Evolutionary conservation across 2,888 invertebrate species (phyloP), one percentile per base, ranked within the genome.

Genomic region (Nemoura dubitans): DNA sequence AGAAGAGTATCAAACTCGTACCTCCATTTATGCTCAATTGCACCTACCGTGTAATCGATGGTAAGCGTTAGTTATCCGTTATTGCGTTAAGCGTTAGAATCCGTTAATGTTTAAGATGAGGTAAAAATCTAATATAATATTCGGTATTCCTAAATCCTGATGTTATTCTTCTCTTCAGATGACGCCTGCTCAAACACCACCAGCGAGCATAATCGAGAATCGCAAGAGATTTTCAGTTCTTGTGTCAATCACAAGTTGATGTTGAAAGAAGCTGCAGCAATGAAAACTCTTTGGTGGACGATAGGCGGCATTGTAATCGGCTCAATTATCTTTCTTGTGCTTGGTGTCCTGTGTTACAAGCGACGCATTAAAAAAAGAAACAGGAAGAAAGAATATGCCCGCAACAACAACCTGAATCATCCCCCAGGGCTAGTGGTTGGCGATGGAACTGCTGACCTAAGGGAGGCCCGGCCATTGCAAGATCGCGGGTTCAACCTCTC

Each of bases 1-100:
- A 89, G 25, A 87, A 86, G 36, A 86, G 87, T 7, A 87, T 89
- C 16, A 86, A 76, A 25, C 85, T 88, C 6, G 77, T 87, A 30
- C 88, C 88, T 25, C 29, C 84, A 0, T 84, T 84, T n/a, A 29
- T 30, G 29, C 29, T 81, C 29, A 81, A 81, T 21, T 81, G 81
- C n/a, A 81, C 81, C 16, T 29, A 81, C 14, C 26, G 21, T 6
- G 7, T 28, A 0, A 3, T 27, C 7, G 21, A 78, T 2, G 78
- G 78, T 78, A 28, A 78, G 78, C 5, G 10, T 36, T 36, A n/a
- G 59, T 59, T 21, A 21, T 59, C 59, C 59, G 2, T 59, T 1
- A 21, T 16, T 7, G 21, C 59, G 10, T 59, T 59, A 59, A 21
- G 14, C 3, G 16, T 59, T 59, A 59, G 10, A 36, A 59, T 14